Evolutionary conservation across 1,140 invertebrate species (phyloP).

Genomic region (Trinorchestia longiramus): DNA sequence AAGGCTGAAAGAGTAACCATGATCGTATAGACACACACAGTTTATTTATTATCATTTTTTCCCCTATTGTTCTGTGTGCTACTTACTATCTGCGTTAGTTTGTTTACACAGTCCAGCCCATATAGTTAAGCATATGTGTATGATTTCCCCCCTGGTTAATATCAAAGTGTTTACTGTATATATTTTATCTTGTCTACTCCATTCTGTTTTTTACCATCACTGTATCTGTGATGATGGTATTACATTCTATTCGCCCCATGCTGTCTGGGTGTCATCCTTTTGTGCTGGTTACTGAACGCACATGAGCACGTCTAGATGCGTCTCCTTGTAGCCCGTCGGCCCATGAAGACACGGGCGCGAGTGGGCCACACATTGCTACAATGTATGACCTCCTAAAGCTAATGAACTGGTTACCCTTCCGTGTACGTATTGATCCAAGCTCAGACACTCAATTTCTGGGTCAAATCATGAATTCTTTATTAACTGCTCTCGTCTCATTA

Average conservation of each 20-base stretch:
- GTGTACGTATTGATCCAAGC: constrained; percentile 9
- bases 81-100: no score
- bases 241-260: no score
- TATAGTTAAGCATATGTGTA: no score
- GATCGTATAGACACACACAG: no score
- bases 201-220: background rate
- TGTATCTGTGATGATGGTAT: no score
- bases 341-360: background rate
- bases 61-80: background rate
- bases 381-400: background rate
- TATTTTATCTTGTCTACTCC: background rate
- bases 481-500: background rate
- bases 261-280: no score
- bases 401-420: background rate
- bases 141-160: no score
- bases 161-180: no score
- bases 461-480: constrained; percentile 32
- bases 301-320: no score
- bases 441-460: constrained; percentile 14
- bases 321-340: background rate
- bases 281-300: no score
- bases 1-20: no score
- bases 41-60: background rate
- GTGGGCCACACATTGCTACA: background rate
- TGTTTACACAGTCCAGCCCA: no score